These are phyloP conservation scores for Corydoras maculifer DNA, from an alignment of 2,113 vertebrate genomes.

Conservation along the genomic window DNA sequence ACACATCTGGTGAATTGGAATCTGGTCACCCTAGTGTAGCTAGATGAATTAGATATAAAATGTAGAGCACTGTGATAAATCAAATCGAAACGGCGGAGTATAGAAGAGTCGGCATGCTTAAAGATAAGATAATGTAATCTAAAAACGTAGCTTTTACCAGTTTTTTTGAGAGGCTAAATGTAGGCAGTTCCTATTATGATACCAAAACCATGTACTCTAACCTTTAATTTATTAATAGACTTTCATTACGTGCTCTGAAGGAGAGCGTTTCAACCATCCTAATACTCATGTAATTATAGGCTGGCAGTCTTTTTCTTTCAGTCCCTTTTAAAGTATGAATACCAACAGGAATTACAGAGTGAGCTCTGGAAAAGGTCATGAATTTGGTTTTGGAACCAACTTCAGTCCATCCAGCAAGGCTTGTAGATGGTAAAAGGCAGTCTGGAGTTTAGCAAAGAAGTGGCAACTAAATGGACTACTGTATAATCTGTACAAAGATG, in stretches of 20 bases:
- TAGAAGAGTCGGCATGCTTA: not conserved
- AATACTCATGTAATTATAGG: slow-evolving; percentile 17
- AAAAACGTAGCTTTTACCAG: not conserved
- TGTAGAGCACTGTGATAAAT: not conserved
- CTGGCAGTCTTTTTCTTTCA: slow-evolving; percentile 1
- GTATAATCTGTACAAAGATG: not conserved
- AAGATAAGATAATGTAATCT: not conserved
- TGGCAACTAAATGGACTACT: not conserved
- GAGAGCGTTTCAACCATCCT: not conserved
- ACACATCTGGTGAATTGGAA: too few relatives aligned
- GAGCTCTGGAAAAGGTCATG: not conserved
- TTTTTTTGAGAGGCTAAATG: not conserved
- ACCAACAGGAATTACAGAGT: not conserved
- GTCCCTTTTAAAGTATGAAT: slow-evolving; percentile 13
- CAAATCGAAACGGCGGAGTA: not conserved
- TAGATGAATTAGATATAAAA: not conserved
- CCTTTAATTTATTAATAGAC: not conserved
- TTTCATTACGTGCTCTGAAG: not conserved
- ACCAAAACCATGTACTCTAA: not conserved
- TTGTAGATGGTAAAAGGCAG: slow-evolving; percentile 2
- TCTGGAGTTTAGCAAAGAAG: slow-evolving; percentile 2
- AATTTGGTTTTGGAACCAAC: slow-evolving; percentile 21
- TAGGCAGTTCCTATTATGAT: not conserved
- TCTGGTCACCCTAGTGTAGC: not conserved
- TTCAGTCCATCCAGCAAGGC: not conserved